Base-by-base conservation (phyloP, 2,797 vertebrate genomes). In the Distichodus sexfasciatus region DNA sequence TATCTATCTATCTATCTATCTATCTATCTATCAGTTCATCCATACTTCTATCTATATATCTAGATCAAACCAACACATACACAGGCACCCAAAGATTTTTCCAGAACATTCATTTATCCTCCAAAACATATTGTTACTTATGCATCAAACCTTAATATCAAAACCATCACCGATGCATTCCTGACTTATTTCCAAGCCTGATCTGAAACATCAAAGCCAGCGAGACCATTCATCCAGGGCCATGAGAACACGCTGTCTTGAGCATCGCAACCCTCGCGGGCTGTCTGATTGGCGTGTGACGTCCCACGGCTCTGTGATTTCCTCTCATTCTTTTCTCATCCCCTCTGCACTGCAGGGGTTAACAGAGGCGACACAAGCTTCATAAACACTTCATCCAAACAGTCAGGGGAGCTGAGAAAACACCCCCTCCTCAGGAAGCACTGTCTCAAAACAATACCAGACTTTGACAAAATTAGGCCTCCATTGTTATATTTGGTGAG, bases 251-350 rank as follows among this genome's bases (percentile, higher is more conserved):
- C 63, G 73, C 69, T 79, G 54, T 69, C 60, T 76, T 71, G 77
- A 69, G 82, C 77, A 71, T 74, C 80, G 76, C 78, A 83, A 79
- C 74, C 80, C 84, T 87, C 78, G 69, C 78, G 43, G 66, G 79
- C 75, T 66, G 66, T 83, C 74, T 87, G 85, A 90, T 85, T 88
- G 86, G 82, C 82, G 78, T 72, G 51, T 74, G 82, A 81, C 55
- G 21, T 71, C 86, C 87, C 19, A 73, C 79, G 82, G 87, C 65
- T 86, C 76, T 86, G 87, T 87, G 86, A 87, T 88, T 90, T 89
- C 87, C 87, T 70, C 51, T 64, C 40, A 53, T 72, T 58, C 69
- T 75, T 74, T 73, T 81, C 76, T 74, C 73, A 79, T 83, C 78
- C 81, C 80, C 81, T 84, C 72, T 67, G 29, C 70, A 64, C 59